Evolutionary conservation across 2,888 invertebrate species (phyloP).

Genomic region (Orthosia incerta): DNA sequence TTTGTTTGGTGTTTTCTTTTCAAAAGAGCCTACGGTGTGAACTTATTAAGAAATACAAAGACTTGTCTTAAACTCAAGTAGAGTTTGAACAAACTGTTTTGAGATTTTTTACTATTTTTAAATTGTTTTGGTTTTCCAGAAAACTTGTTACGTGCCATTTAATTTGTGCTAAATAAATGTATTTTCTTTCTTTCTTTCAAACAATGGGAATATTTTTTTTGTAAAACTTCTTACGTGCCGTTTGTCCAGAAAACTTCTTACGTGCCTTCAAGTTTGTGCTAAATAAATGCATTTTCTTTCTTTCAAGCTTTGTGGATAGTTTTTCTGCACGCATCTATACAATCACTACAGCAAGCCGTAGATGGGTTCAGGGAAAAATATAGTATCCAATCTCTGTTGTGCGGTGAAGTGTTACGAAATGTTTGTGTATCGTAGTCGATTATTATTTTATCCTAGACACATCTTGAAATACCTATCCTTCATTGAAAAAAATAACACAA

Average conservation of each 20-base stretch:
- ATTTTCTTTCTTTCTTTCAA: too few species aligned
- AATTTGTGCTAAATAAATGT: too few species aligned
- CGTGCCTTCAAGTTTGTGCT: too few species aligned
- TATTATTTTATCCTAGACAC: slow-evolving; percentile 16
- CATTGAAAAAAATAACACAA: background rate
- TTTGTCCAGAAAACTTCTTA: too few species aligned
- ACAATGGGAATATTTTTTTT: too few species aligned
- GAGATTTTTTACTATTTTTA: background rate
- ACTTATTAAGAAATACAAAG: background rate
- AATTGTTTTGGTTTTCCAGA: too few species aligned
- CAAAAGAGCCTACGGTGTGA: background rate
- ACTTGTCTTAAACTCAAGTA: background rate
- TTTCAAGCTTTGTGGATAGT: too few species aligned
- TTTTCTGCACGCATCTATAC: slow-evolving; percentile 37
- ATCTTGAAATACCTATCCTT: background rate
- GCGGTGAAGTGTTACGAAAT: slow-evolving; percentile 32
- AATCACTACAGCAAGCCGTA: slow-evolving; percentile 11
- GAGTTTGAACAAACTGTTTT: background rate
- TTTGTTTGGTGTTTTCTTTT: background rate
- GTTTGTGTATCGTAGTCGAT: slow-evolving; percentile 15
- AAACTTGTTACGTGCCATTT: too few species aligned
- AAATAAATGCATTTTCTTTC: too few species aligned
- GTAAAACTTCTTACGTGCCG: too few species aligned
- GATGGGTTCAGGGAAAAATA: slow-evolving; percentile 41
- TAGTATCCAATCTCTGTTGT: slow-evolving; percentile 44